These are phyloP conservation scores for Drosophila truncata DNA, from an alignment of 1,140 invertebrate genomes.

Conservation along the genomic window DNA sequence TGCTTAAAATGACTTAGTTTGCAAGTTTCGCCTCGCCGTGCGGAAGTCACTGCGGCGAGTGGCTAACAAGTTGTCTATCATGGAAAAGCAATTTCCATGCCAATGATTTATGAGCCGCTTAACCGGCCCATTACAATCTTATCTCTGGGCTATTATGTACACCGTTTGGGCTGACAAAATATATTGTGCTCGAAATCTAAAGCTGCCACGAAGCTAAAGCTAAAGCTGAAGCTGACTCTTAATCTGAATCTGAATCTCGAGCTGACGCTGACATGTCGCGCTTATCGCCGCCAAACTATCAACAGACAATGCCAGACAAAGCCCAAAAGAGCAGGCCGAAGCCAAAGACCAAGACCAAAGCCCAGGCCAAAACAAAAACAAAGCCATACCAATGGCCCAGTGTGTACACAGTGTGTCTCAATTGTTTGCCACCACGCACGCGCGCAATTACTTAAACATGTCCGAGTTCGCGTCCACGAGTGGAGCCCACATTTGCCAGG, in stretches of 20 bases:
- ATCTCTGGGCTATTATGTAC: constrained; percentile 80
- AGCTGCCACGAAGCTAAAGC: constrained; percentile 58
- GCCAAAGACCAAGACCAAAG: constrained; percentile 29
- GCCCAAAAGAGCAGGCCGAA: constrained; percentile 41
- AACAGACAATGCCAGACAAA: constrained; percentile 64
- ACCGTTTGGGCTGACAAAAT: constrained; percentile 82
- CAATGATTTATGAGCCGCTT: constrained; percentile 82
- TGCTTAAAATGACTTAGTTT: constrained; percentile 82
- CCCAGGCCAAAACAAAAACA: constrained; percentile 57
- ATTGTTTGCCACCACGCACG: constrained; percentile 82
- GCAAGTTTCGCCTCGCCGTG: constrained; percentile 71
- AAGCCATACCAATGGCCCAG: constrained; percentile 36
- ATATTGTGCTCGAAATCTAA: constrained; percentile 79
- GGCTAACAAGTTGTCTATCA: constrained; percentile 77
- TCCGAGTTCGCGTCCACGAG: constrained; percentile 66
- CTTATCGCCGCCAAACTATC: constrained; percentile 80
- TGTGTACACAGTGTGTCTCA: constrained; percentile 73
- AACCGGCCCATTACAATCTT: constrained; percentile 79
- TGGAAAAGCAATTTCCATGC: constrained; percentile 82
- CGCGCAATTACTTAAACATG: constrained; percentile 80
- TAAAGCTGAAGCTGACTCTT: constrained; percentile 52
- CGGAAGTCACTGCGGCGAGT: constrained; percentile 63
- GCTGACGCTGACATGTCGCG: constrained; percentile 79
- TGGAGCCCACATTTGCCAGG: constrained; percentile 70
- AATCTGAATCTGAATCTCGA: constrained; percentile 64